Percentiles rank a stretch among this genome's conserved stretches.
Evolutionary conservation across 1,140 invertebrate genomes (phyloP).

Genomic region (Parapsyche elsis): DNA sequence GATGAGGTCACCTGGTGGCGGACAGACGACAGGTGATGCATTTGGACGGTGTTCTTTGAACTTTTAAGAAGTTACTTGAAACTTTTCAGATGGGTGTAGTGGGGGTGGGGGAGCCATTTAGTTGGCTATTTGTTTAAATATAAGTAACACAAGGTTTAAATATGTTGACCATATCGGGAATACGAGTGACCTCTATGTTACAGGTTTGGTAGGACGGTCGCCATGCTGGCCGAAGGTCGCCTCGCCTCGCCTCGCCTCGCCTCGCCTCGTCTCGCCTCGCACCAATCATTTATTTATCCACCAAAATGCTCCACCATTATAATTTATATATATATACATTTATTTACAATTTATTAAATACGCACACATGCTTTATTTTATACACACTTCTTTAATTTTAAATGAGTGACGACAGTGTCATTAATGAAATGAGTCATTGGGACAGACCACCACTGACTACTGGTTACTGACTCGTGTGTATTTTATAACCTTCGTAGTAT

Average conservation of each 20-base stretch:
- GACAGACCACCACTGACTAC: too few species aligned
- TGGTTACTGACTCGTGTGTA: too few species aligned
- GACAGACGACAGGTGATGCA: neutral
- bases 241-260: too few species aligned
- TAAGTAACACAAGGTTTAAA: conserved; percentile 51
- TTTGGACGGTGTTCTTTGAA: neutral
- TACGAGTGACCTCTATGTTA: conserved; percentile 44
- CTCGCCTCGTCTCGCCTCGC: too few species aligned
- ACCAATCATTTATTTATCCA: neutral
- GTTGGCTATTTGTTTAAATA: conserved; percentile 23
- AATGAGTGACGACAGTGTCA: too few species aligned
- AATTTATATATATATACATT: too few species aligned
- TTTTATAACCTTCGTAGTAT: neutral
- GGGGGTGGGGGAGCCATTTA: neutral
- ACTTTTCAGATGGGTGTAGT: neutral
- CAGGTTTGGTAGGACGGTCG: conserved; percentile 47
- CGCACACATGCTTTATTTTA: too few species aligned
- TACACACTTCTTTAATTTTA: too few species aligned
- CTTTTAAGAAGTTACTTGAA: too few species aligned
- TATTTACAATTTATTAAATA: too few species aligned
- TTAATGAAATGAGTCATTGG: too few species aligned
- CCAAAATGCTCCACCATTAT: conserved; percentile 8
- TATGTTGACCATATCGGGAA: conserved; percentile 48
- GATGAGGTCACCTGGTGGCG: neutral
- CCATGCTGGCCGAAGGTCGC: conserved; percentile 27